These are phyloP conservation scores for Ochropacha duplaris DNA, from an alignment of 2,888 invertebrate genomes.

Conservation along the genomic window DNA sequence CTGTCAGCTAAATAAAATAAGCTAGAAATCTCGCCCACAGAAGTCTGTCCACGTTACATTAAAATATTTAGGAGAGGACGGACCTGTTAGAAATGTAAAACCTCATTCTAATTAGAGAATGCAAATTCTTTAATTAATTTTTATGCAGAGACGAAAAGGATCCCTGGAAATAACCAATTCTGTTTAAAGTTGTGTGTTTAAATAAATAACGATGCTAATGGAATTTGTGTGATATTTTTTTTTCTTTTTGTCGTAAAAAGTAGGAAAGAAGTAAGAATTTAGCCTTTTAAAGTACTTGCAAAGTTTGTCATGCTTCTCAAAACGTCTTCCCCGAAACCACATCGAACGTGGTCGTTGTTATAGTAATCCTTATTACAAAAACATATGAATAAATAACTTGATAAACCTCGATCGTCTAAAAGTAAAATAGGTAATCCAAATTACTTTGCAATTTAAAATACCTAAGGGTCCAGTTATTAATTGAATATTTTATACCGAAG, in stretches of 20 bases:
- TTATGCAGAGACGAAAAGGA: background rate
- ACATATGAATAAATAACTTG: background rate
- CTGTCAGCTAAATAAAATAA: background rate
- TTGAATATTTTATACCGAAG: background rate
- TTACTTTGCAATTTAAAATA: background rate
- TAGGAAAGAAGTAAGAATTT: too few species aligned
- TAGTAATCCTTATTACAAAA: background rate
- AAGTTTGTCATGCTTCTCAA: too few species aligned
- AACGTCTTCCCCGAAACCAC: background rate
- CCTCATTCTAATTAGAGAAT: slow-evolving; percentile 1
- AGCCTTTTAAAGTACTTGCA: background rate
- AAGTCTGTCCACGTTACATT: background rate
- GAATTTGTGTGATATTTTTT: background rate
- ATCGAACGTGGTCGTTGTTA: background rate
- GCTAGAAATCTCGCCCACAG: background rate
- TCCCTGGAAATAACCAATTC: background rate
- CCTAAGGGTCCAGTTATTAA: background rate
- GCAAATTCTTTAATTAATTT: background rate
- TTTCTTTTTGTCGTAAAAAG: background rate
- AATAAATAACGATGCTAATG: background rate
- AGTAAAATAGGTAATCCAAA: background rate
- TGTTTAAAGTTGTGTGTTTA: background rate
- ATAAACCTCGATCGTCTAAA: background rate
- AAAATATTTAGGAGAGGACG: background rate
- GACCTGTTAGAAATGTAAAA: background rate